Evolutionary conservation across 1,140 invertebrate species (phyloP).

Genomic region (Nephotettix cincticeps): DNA sequence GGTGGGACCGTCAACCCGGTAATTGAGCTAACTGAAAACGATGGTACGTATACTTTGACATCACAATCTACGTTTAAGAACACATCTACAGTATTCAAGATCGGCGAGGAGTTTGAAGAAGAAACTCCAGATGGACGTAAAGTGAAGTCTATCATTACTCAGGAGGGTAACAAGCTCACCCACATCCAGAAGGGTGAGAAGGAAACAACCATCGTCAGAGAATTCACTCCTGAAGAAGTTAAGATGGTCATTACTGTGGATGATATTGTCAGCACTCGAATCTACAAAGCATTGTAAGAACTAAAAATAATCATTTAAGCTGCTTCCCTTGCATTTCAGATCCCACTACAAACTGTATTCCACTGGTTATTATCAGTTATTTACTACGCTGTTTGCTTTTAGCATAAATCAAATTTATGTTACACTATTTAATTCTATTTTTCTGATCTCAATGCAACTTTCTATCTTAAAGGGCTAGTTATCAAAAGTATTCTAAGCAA

Average conservation of each 20-base stretch:
- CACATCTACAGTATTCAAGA: conserved; percentile 72
- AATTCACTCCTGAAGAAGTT: conserved; percentile 39
- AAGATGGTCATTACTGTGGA: conserved; percentile 60
- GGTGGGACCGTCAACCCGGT: conserved; percentile 70
- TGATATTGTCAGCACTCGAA: conserved; percentile 67
- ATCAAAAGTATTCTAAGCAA: too few relatives aligned
- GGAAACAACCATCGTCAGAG: conserved; percentile 40
- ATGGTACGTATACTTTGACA: conserved; percentile 68
- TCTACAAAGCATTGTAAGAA: conserved; percentile 57
- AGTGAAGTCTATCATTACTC: conserved; percentile 69
- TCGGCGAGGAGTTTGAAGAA: conserved; percentile 83
- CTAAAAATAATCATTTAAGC: neutral
- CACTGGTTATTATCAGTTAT: too few relatives aligned
- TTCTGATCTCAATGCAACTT: too few relatives aligned
- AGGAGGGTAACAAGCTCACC: conserved; percentile 66
- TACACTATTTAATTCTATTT: too few relatives aligned
- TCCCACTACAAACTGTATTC: too few relatives aligned
- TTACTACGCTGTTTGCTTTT: too few relatives aligned
- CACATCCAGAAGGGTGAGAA: conserved; percentile 61
- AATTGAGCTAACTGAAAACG: conserved; percentile 68
- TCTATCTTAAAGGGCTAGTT: too few relatives aligned
- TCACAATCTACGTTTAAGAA: conserved; percentile 85
- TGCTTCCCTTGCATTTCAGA: neutral
- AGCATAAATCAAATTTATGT: too few relatives aligned
- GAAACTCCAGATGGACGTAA: conserved; percentile 80